Evolutionary conservation across 1,140 invertebrate species (phyloP), one percentile per base, ranked within the genome.

Genomic region (Melitaea cinxia): DNA sequence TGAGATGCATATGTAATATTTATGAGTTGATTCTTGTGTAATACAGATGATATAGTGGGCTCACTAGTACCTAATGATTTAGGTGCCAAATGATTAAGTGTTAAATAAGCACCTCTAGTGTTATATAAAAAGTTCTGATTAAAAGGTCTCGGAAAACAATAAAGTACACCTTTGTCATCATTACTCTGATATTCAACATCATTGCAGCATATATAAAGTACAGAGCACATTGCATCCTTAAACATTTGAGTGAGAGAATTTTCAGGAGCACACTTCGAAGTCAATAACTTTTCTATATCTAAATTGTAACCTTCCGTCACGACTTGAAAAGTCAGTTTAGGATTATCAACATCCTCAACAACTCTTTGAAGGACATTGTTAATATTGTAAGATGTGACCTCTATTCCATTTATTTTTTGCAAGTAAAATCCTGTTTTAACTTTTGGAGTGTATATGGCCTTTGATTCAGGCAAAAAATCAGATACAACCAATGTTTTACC

Each of bases 351-450:
- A 50, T 89, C 80, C 59, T 91, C 93, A 54, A 91, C 91, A 7
- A 94, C 92, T 85, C 93, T 92, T 88, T 95, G 93, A 14, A 95
- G 81, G 76, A 94, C 81, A 67, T 65, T 85, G 60, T 89, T 85
- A 1, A 91, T 80, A 49, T 91, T 91, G 52, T 93, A 85, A 30
- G 92, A 88, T 54, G 92, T 94, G 2, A 95, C 92, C 68, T 94
- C 92, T 49, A 92, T 91, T 7, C 92, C 93, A 91, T 95, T 94
- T 15, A 95, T 92, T 80, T 93, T 93, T 49, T 91, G 83, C 23
- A 95, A 84, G 90, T 93, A 94, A 87, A 94, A 94, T 14, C 94
- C 95, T 70, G 94, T 93, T 91, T 94, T 95, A 4, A 95, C 93
- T 73, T 92, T 93, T 63, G 92, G 91, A 42, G 91, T 91, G 65